phyloP scores from a whole-genome alignment of 1,140 invertebrate species.

The Drosophila bipectinata region DNA sequence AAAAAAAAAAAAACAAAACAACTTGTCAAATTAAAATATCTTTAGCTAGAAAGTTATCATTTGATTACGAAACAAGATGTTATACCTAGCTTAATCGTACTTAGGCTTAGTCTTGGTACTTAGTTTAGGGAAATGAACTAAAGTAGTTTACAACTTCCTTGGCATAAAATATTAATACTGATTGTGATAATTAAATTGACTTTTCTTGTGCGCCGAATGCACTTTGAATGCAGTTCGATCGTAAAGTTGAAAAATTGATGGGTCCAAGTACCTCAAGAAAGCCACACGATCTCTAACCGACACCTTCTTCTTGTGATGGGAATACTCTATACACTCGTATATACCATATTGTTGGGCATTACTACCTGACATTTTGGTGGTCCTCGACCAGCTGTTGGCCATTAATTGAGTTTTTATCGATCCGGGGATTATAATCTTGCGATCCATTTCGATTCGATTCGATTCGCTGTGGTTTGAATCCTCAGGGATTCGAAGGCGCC shows the following conservation, averaged over 20 bases:
- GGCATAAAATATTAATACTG: constrained; percentile 15
- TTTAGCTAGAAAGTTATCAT: background rate
- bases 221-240: background rate
- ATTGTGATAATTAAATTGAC: constrained; percentile 21
- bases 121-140: background rate
- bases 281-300: background rate
- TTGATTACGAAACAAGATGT: background rate
- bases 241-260: constrained; percentile 11
- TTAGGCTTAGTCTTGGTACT: background rate
- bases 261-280: constrained; percentile 2
- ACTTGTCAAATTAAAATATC: constrained; percentile 23
- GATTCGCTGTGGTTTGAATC: constrained; percentile 5
- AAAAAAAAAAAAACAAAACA: constrained; percentile 34
- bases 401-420: constrained; percentile 79
- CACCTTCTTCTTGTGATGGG: constrained; percentile 2
- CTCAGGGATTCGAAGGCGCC: constrained; percentile 49
- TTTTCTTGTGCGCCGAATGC: constrained; percentile 6
- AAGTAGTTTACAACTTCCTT: background rate
- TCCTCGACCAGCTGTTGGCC: constrained; percentile 31
- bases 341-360: background rate
- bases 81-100: background rate
- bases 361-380: constrained; percentile 29
- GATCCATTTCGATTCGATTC: background rate
- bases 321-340: background rate
- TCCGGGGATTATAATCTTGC: constrained; percentile 53